Conservation (phyloP, 2,888 invertebrate species). For the Malthinus seriepunctatus region DNA sequence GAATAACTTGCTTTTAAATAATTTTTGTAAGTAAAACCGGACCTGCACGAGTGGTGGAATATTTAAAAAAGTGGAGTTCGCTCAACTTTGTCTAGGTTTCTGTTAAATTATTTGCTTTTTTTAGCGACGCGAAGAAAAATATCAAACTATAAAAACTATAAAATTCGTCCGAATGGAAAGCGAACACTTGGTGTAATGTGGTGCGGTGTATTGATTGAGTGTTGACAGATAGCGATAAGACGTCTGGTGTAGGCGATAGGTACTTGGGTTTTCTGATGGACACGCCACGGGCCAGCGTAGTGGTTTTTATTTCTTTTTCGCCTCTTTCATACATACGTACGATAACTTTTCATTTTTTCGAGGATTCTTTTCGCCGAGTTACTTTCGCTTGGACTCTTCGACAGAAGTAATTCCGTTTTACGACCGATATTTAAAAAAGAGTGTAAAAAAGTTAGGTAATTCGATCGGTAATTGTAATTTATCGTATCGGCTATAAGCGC, state of each 20-base stretch:
- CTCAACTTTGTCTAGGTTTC: too few species aligned
- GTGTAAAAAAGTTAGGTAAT: slow-evolving; percentile 21
- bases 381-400: background rate
- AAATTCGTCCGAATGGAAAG: slow-evolving; percentile 14
- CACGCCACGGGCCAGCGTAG: slow-evolving; percentile 28
- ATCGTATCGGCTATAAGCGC: slow-evolving; percentile 24
- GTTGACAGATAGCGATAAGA: slow-evolving; percentile 45
- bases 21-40: too few species aligned
- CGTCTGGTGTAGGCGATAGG: slow-evolving; percentile 35
- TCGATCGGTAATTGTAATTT: slow-evolving; percentile 31
- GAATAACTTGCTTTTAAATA: too few species aligned
- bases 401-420: slow-evolving; percentile 18
- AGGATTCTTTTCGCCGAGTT: slow-evolving; percentile 14
- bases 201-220: slow-evolving; percentile 42
- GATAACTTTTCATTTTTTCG: slow-evolving; percentile 20
- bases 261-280: slow-evolving; percentile 37
- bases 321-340: slow-evolving; percentile 21
- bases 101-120: too few species aligned
- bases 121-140: too few species aligned
- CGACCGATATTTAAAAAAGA: slow-evolving; percentile 3
- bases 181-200: slow-evolving; percentile 21
- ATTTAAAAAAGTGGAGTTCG: too few species aligned
- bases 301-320: slow-evolving; percentile 20
- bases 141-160: slow-evolving; percentile 1
- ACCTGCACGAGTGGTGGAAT: too few species aligned